A percentile compares a stretch with the other conserved stretches of the same genome.
Evolutionary conservation across 2,797 vertebrate species (phyloP).

Genomic region (Sphaeramia orbicularis): DNA sequence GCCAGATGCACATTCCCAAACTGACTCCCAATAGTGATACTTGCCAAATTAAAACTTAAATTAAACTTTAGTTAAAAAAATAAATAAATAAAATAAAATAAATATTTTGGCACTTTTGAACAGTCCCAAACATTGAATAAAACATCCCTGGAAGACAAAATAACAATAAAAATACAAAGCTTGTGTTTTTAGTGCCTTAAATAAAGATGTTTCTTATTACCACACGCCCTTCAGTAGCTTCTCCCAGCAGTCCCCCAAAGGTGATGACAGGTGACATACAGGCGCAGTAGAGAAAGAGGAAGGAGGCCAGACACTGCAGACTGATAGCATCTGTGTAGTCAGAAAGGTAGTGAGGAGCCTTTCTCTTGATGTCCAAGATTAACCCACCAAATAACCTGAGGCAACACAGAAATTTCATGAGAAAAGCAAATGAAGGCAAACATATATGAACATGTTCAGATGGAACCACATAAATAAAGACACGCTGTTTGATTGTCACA

Average conservation of each 20-base stretch:
- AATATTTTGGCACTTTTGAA: no score
- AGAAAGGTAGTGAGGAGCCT: constrained; percentile 95
- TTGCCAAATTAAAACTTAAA: no score
- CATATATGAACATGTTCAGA: neutral
- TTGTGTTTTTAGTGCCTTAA: neutral
- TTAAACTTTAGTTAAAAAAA: no score
- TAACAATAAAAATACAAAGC: neutral
- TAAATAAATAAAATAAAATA: no score
- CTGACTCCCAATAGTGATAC: no score
- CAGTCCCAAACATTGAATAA: neutral
- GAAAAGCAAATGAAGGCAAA: neutral
- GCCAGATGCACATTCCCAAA: no score
- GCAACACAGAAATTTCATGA: neutral
- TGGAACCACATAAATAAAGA: neutral
- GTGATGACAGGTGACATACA: constrained; percentile 99
- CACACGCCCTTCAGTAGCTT: constrained; percentile 98
- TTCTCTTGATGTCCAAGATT: constrained; percentile 95
- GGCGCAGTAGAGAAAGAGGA: constrained; percentile 99
- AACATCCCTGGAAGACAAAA: neutral
- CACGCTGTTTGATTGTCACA: no score
- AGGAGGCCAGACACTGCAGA: constrained; percentile 97
- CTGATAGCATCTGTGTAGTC: constrained; percentile 97
- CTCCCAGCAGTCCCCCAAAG: constrained; percentile 97
- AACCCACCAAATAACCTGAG: constrained; percentile 93
- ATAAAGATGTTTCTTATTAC: constrained; percentile 83